Evolutionary conservation across 2,113 vertebrate species (phyloP), one percentile per base, ranked within the genome.

Genomic region (Arothron firmamentum): DNA sequence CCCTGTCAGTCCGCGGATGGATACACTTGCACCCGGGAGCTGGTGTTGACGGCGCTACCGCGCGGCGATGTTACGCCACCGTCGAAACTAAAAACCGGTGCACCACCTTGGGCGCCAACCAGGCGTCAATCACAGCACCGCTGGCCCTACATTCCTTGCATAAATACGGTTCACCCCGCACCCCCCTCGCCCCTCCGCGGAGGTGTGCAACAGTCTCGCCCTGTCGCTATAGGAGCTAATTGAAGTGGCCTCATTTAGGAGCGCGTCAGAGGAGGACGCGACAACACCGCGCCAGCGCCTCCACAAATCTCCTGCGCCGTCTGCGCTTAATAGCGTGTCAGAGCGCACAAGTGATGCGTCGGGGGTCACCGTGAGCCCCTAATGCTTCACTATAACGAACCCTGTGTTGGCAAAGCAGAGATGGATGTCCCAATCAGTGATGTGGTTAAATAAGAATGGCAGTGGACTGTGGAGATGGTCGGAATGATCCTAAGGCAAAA

Each of bases 211-310:
- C 78, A 75, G 72, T 75, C 57, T 70, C 79, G 67, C 77, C 77
- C 68, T 76, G 84, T 81, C 82, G 52, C 82, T 18, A 49, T 64
- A 77, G 78, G 75, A 85, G 79, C 86, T 90, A 91, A 91, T 88
- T 90, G 84, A 82, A 82, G 81, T 85, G 86, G 87, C 87, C 85
- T 86, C 88, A 84, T 90, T 91, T 89, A 90, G 86, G 82, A 75
- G 71, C 70, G 70, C 84, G 85, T 88, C 87, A 88, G 77, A 72
- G 70, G 70, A 63, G 70, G 82, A 87, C 70, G 64, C 74, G 75
- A 86, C 87, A 84, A 74, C 84, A 85, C 81, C 82, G 77, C 72
- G 89, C 87, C 87, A 87, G 83, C 72, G 82, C 74, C 87, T 83
- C 86, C 85, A 89, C 90, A 90, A 85, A 90, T 90, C 86, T 89